Conservation (phyloP, 1,140 invertebrate species). For the Halesus radiatus region DNA sequence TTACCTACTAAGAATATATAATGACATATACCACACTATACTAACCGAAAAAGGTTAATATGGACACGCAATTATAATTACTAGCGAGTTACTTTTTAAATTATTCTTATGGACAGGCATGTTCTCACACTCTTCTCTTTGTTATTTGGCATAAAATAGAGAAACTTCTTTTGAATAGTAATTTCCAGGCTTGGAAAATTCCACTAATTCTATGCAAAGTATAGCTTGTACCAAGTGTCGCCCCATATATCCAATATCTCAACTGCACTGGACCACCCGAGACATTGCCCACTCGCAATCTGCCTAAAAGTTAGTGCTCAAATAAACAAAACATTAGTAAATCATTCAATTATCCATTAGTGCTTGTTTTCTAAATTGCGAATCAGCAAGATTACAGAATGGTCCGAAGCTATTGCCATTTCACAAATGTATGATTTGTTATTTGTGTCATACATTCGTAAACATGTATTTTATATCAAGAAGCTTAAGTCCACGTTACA, state of each 20-base stretch:
- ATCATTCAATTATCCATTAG: not conserved
- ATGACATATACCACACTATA: constrained; percentile 26
- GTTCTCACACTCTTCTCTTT: constrained; percentile 37
- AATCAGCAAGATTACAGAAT: constrained; percentile 47
- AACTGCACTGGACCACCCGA: constrained; percentile 50
- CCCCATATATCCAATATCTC: constrained; percentile 48
- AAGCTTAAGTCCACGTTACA: constrained; percentile 40
- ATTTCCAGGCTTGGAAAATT: constrained; percentile 79
- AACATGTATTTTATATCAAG: constrained; percentile 35
- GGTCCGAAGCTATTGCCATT: constrained; percentile 43
- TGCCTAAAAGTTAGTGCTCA: not conserved
- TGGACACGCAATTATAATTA: constrained; percentile 35
- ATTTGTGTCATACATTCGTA: constrained; percentile 33
- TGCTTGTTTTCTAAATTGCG: constrained; percentile 25
- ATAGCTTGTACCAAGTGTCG: constrained; percentile 78
- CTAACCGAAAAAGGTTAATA: constrained; percentile 34
- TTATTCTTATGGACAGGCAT: constrained; percentile 42
- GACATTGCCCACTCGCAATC: constrained; percentile 42
- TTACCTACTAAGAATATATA: constrained; percentile 42
- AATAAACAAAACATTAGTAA: constrained; percentile 22
- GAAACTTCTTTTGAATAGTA: constrained; percentile 59
- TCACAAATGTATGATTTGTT: constrained; percentile 38
- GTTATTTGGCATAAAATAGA: constrained; percentile 47
- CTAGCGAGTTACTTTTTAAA: constrained; percentile 22
- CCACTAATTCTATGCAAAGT: constrained; percentile 92